A percentile compares a stretch with the other conserved stretches of the same genome.
Evolutionary conservation across 30 jellyfish, hydroid and myxozoan species (phyloP).

Genomic region (Hydractinia symbiolongicarpus): DNA sequence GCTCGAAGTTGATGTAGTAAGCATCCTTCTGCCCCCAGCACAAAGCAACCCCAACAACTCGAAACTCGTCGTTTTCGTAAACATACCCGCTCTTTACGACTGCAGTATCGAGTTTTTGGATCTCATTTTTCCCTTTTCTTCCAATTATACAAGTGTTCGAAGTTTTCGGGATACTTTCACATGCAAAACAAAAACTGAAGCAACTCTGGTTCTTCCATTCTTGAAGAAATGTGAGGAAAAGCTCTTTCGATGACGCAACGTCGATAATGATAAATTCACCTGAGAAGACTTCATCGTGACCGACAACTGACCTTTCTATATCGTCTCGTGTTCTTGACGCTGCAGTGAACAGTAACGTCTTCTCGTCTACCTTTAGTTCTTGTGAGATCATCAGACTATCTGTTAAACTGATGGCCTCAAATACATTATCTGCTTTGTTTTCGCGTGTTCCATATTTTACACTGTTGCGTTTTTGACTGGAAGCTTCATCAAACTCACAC

Average conservation of each 20-base stretch:
- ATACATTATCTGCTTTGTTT: background rate
- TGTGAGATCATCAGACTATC: slow-evolving; percentile 1
- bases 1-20: slow-evolving; percentile 41
- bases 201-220: slow-evolving; percentile 45
- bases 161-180: slow-evolving; percentile 26
- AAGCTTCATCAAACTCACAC: slow-evolving; percentile 25
- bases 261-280: slow-evolving; percentile 59
- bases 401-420: background rate
- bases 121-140: background rate
- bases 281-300: background rate
- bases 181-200: slow-evolving; percentile 61
- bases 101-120: background rate
- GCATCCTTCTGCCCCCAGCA: slow-evolving; percentile 80
- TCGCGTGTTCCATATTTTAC: background rate
- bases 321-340: background rate
- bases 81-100: background rate
- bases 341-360: slow-evolving; percentile 5
- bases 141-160: background rate
- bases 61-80: background rate
- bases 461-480: background rate
- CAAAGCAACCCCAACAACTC: slow-evolving; percentile 60
- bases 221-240: slow-evolving; percentile 49
- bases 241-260: slow-evolving; percentile 33
- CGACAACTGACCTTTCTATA: background rate
- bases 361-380: background rate